Base-by-base conservation (phyloP, 2,113 vertebrate species). In the Empidonax traillii region DNA sequence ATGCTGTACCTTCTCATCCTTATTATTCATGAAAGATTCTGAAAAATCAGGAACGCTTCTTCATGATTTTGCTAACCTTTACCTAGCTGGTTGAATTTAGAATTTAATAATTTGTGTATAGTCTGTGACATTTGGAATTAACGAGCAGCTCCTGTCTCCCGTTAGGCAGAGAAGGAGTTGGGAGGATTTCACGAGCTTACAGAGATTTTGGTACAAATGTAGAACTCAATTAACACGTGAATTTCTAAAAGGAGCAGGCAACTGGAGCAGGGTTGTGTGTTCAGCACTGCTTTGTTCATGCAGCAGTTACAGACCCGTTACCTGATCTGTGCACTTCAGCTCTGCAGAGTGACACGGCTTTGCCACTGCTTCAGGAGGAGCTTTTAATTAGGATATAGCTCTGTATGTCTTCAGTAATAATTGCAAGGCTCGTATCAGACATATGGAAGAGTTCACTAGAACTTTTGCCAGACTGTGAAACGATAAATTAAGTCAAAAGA, bases 361-460 rank as follows among this genome's bases (percentile, higher is more conserved):
- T 87, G 81, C 85, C 87, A 85, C 27, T 55, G 39, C 81, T 91
- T 77, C 76, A 80, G 76, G 43, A 69, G 31, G 69, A 90, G 93
- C 84, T 93, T 89, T 87, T 95, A 97, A 92, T 97, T 97, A 87
- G 96, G 73, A 30, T 47, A 12, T 14, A 71, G 44, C 74, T 93
- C 76, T 86, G 56, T 37, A 39, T 51, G 44, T 31, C 79, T 90
- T 63, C 83, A 56, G 88, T 41, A 84, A 94, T 91, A 95, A 92
- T 89, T 92, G 76, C 91, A 65, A 69, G 47, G 83, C 78, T 93
- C 46, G 37, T n/a, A 52, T 81, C 80, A 92, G 89, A 84, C 91
- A 92, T 93, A 93, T 90, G 94, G 86, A 90, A 31, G 65, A 87
- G 86, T 92, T 94, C 89, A 87, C 46, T 47, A 12, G 92, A 86